A percentile compares a stretch with the other conserved stretches of the same genome.
Conservation (phyloP, 2,797 vertebrate species). For the Sitta carolinensis region DNA sequence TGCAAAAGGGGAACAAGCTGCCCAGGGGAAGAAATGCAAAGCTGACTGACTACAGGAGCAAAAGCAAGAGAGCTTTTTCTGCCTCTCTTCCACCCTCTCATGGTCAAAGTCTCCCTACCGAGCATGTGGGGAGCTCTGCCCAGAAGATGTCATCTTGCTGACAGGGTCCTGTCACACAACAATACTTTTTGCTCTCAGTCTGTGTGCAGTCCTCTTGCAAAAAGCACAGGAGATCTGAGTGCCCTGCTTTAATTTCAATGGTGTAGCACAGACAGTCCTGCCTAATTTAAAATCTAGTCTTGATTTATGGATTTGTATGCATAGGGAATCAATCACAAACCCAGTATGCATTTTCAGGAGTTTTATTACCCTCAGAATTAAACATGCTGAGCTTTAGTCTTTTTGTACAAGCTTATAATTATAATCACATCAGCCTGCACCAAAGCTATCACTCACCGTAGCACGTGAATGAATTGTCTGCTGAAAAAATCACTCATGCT, state of each 20-base stretch:
- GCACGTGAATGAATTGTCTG: not conserved
- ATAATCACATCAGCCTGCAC: conserved; percentile 12
- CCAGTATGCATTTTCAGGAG: not conserved
- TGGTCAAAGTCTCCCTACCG: not conserved
- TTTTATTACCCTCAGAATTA: conserved; percentile 24
- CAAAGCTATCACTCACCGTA: not conserved
- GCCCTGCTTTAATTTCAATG: not conserved
- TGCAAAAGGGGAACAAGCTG: not conserved
- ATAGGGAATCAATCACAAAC: not conserved
- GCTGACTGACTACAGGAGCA: not conserved
- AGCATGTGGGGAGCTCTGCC: not conserved
- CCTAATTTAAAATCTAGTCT: conserved; percentile 16
- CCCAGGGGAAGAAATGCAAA: not conserved
- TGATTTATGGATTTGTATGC: conserved; percentile 26
- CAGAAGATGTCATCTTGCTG: not conserved
- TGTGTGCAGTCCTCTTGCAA: not conserved
- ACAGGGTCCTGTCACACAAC: not conserved
- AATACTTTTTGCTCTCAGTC: not conserved
- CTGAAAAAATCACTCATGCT: not conserved
- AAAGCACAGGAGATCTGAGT: not conserved
- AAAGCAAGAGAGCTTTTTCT: not conserved
- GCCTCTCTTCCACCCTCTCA: not conserved
- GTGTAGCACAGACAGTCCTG: not conserved
- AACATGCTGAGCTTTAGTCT: conserved; percentile 20
- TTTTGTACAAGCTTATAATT: conserved; percentile 2